Conservation (phyloP, 1,140 invertebrate genomes). For the Drosophila kikkawai region DNA sequence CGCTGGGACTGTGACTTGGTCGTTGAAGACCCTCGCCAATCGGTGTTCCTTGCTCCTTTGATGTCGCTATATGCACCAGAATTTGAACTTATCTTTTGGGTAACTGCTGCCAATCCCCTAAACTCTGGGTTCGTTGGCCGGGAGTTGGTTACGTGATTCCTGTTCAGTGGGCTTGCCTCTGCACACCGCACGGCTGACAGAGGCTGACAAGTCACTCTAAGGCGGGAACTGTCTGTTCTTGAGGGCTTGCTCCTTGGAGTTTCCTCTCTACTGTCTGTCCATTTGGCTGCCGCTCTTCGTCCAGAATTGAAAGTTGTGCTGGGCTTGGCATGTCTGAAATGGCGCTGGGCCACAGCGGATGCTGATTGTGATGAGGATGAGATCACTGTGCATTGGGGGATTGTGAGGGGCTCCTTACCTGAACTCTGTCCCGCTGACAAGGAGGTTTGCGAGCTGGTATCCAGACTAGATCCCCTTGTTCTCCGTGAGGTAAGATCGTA, state of each 20-base stretch:
- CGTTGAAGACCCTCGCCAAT: background rate
- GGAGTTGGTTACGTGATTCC: too few species aligned
- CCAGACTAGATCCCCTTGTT: conserved; percentile 2
- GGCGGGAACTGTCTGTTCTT: background rate
- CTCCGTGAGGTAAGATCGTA: too few species aligned
- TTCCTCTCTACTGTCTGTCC: background rate
- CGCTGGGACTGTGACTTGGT: background rate
- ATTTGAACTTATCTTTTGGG: background rate
- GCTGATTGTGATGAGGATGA: background rate
- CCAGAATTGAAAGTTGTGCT: too few species aligned
- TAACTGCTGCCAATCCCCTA: too few species aligned
- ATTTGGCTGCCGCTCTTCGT: background rate
- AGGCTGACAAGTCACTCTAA: background rate
- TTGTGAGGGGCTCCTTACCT: background rate
- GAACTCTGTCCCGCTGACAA: background rate
- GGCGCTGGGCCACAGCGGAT: background rate
- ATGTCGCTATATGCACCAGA: background rate
- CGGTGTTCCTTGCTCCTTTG: background rate
- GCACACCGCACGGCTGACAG: too few species aligned
- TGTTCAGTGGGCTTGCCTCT: too few species aligned
- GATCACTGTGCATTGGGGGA: background rate
- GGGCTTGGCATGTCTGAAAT: background rate
- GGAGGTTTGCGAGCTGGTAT: background rate
- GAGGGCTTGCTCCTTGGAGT: background rate
- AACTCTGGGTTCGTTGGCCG: background rate